Evolutionary conservation across 30 jellyfish, hydroid and myxozoan genomes (phyloP).

Genomic region (Sanderia malayensis): DNA sequence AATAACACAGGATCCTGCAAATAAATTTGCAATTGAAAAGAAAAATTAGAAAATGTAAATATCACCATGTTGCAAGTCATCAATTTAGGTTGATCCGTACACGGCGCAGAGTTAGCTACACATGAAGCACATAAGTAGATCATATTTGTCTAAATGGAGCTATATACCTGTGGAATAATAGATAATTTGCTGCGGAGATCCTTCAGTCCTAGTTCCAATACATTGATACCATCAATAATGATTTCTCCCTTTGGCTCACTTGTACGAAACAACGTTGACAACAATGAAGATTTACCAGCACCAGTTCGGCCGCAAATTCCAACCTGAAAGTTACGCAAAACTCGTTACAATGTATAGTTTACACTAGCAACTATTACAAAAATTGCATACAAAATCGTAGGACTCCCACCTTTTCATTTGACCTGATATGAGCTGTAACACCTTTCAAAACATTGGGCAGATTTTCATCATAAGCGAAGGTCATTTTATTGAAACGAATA

Average conservation of each 20-base stretch:
- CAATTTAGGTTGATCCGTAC: too few relatives aligned
- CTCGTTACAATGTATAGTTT: too few relatives aligned
- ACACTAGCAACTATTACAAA: not conserved
- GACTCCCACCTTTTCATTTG: conserved; percentile 79
- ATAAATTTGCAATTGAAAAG: too few relatives aligned
- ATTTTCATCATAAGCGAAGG: conserved; percentile 61
- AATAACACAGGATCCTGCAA: conserved; percentile 92
- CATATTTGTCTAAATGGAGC: too few relatives aligned
- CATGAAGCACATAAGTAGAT: too few relatives aligned
- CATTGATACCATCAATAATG: conserved; percentile 71
- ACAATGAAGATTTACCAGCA: conserved; percentile 89
- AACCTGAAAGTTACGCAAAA: too few relatives aligned
- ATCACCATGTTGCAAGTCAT: too few relatives aligned
- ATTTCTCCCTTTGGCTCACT: conserved; percentile 81
- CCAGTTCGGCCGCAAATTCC: conserved; percentile 98
- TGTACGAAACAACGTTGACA: conserved; percentile 80
- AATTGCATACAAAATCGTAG: not conserved
- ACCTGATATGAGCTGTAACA: conserved; percentile 58
- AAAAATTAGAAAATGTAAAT: too few relatives aligned
- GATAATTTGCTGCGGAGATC: conserved; percentile 84
- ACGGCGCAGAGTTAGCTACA: too few relatives aligned
- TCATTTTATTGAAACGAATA: conserved; percentile 54
- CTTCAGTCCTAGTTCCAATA: conserved; percentile 56
- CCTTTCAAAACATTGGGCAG: conserved; percentile 72
- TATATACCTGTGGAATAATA: conserved; percentile 89